Evolutionary conservation across 2,888 invertebrate genomes (phyloP), one percentile per base, ranked within the genome.

Genomic region (Sminthurinus aureus): DNA sequence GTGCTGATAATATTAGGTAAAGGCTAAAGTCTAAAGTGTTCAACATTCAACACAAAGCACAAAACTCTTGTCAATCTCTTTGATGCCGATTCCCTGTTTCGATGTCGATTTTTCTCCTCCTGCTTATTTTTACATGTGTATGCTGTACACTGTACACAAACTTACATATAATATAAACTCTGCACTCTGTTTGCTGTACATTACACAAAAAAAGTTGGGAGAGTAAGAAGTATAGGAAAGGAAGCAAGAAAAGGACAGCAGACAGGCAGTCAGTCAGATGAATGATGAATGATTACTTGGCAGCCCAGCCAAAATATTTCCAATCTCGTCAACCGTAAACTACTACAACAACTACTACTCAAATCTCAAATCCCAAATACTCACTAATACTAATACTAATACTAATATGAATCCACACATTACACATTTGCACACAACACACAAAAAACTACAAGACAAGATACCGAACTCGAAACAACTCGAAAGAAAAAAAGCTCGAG

Each of bases 231-330:
- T 1, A 69, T 3, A 69, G 26, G 24, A 24, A 24, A 24, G 26
- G 12, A 71, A 71, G 22, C 15, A 26, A 13, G 9, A 24, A 26
- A 71, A 20, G 71, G 71, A 8, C 75, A 11, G 75, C 18, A 12
- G 11, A 51, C 3, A n/a, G 75, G 51, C 73, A 26, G 74, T n/a
- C 73, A 82, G 81, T 38, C 81, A 78, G 79, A 74, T 82, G 82
- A 84, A 84, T 82, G 82, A 84, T 84, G 84, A 84, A 81, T 84
- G 82, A 84, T 84, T 74, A 38, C 66, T 84, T 79, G 82, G 84
- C 79, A 78, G 50, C 38, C 26, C 52, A 66, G 84, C 84, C 84
- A 84, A 84, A 82, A 82, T 82, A 82, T 78, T 78, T 82, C 75
- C 71, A 82, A 78, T 81, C 82, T 82, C 75, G 67, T 64, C 67